Conservation (phyloP, 2,113 vertebrate genomes). For the Arenaria interpres region DNA sequence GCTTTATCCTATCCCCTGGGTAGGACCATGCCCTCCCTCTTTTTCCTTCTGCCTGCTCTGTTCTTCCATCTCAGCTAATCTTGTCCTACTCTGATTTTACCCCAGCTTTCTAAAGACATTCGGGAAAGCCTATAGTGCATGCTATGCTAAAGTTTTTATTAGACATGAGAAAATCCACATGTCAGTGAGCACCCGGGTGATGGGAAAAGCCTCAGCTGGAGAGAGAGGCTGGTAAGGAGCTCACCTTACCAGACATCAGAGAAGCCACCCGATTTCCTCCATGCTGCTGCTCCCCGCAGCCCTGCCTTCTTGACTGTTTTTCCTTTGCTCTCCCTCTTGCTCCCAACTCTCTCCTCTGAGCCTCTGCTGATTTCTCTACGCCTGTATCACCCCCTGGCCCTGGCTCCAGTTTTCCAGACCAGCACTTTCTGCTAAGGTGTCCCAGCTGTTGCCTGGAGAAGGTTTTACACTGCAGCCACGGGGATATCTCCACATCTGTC, state of each 20-base stretch:
- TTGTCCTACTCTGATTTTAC: background rate
- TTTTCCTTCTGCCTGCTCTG: background rate
- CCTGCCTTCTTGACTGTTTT: background rate
- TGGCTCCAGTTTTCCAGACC: background rate
- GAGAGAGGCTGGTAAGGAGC: no score
- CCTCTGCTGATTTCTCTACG: background rate
- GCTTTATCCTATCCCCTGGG: background rate
- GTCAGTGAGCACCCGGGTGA: background rate
- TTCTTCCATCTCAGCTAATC: background rate
- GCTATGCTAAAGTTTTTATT: background rate
- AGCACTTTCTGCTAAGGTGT: background rate
- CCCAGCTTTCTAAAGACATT: background rate
- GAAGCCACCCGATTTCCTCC: background rate
- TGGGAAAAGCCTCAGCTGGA: background rate
- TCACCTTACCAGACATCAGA: background rate
- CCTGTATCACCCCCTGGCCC: background rate
- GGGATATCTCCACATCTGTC: background rate
- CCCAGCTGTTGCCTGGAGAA: background rate
- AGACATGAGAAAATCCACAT: background rate
- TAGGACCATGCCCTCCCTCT: accelerated
- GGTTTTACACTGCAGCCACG: accelerated
- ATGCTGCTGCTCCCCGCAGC: background rate
- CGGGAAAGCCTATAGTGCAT: background rate
- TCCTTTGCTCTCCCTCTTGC: background rate
- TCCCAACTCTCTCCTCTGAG: background rate